These are phyloP conservation scores for Zoanthus gigantus DNA, from an alignment of 92 coral and sea anemone genomes.

Conservation along the genomic window DNA sequence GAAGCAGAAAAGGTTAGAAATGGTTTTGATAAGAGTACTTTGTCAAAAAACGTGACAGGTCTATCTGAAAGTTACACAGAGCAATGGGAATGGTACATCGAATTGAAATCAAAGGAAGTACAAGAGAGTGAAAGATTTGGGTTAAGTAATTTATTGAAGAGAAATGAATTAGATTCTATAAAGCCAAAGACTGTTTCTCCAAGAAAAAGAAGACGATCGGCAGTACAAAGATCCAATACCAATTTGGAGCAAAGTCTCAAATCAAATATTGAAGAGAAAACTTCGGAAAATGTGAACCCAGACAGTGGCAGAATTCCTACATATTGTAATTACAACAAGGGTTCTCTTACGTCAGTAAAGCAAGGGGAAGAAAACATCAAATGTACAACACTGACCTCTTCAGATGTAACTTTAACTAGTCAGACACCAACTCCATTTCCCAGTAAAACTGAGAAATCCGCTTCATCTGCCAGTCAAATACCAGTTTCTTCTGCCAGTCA, in stretches of 20 bases:
- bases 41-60: not conserved
- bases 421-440: constrained; percentile 13
- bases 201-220: constrained; percentile 12
- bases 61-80: not conserved
- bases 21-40: not conserved
- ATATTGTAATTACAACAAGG: not conserved
- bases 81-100: not conserved
- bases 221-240: not conserved
- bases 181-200: constrained; percentile 19
- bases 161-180: constrained; percentile 4
- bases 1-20: not conserved
- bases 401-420: not conserved
- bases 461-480: not conserved
- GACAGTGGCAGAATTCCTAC: not conserved
- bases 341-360: not conserved
- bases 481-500: constrained; percentile 57
- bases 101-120: not conserved
- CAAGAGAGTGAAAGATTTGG: not conserved
- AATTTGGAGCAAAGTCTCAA: not conserved
- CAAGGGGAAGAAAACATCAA: not conserved
- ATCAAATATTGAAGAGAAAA: not conserved
- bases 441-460: not conserved
- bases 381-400: not conserved
- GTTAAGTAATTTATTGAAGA: not conserved
- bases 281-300: not conserved